Evolutionary conservation across 92 coral and sea anemone genomes (phyloP).

Genomic region (Zoanthus gigantus): DNA sequence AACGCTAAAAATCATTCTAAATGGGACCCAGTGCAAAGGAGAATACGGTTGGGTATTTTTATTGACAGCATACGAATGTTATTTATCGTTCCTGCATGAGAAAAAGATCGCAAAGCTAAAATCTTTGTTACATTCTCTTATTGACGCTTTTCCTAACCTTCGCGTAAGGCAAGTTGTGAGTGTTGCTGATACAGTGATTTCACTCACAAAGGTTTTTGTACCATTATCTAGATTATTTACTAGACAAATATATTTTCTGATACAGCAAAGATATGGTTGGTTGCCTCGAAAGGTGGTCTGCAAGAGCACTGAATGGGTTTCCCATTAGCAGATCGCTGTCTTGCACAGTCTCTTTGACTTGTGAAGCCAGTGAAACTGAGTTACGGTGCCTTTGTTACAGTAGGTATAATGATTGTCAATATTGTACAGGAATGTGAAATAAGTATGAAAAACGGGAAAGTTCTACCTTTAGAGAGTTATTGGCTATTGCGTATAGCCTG

Average conservation of each 20-base stretch:
- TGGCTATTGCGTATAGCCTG: no score
- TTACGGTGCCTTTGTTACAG: no score
- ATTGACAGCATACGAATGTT: constrained; percentile 49
- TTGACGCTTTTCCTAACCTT: constrained; percentile 49
- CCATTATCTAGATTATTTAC: constrained; percentile 54
- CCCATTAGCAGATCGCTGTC: neutral
- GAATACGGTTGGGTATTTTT: constrained; percentile 49
- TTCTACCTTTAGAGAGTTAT: no score
- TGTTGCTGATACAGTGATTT: constrained; percentile 51
- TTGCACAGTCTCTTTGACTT: neutral
- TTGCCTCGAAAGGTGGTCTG: constrained; percentile 10
- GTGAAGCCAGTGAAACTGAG: no score
- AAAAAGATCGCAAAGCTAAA: constrained; percentile 37
- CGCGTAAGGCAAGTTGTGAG: constrained; percentile 48
- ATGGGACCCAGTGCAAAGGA: constrained; percentile 35
- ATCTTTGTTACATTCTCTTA: constrained; percentile 3
- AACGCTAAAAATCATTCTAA: neutral
- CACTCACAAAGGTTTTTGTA: constrained; percentile 53
- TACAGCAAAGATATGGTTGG: constrained; percentile 43
- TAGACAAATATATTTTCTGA: constrained; percentile 63
- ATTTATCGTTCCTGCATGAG: constrained; percentile 43
- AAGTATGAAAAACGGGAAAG: no score
- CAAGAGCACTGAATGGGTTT: neutral
- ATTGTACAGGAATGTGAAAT: no score
- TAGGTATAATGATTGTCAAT: no score